phyloP scores from a whole-genome alignment of 2,888 invertebrate species.

The Sarcophaga variegata region DNA sequence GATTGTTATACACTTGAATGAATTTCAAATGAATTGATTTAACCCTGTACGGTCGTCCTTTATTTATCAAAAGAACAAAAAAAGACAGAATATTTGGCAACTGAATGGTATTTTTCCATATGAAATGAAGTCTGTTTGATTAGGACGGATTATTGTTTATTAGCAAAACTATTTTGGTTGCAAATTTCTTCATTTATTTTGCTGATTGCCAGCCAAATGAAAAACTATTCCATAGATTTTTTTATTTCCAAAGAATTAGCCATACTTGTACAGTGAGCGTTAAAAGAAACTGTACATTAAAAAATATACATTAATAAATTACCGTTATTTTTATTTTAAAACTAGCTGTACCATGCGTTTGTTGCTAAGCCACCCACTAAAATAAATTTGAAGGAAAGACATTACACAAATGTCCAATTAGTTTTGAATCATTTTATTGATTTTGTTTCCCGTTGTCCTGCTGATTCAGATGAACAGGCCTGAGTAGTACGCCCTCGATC shows the following conservation, averaged over 20 bases:
- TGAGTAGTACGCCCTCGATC: no score
- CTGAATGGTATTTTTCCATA: neutral
- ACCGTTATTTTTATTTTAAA: no score
- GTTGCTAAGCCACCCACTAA: no score
- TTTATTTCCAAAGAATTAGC: slow-evolving; percentile 15
- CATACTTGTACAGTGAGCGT: no score
- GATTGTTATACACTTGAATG: slow-evolving; percentile 67
- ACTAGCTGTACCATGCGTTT: no score
- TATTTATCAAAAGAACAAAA: neutral
- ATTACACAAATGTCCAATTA: no score
- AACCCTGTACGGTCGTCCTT: slow-evolving; percentile 22
- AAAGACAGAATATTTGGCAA: neutral
- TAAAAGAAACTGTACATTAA: no score
- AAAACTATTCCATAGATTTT: slow-evolving; percentile 41
- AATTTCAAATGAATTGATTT: slow-evolving; percentile 62
- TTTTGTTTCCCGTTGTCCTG: no score
- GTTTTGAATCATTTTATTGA: no score
- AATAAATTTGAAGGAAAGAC: no score
- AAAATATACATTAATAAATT: no score
- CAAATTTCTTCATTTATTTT: slow-evolving; percentile 1
- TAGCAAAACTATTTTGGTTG: slow-evolving; percentile 63
- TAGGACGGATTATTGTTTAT: slow-evolving; percentile 59
- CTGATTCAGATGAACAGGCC: no score
- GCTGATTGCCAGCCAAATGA: slow-evolving; percentile 63
- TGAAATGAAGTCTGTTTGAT: slow-evolving; percentile 51